These are phyloP conservation scores for Labeo catla DNA, from an alignment of 2,113 vertebrate genomes.

Conservation along the genomic window DNA sequence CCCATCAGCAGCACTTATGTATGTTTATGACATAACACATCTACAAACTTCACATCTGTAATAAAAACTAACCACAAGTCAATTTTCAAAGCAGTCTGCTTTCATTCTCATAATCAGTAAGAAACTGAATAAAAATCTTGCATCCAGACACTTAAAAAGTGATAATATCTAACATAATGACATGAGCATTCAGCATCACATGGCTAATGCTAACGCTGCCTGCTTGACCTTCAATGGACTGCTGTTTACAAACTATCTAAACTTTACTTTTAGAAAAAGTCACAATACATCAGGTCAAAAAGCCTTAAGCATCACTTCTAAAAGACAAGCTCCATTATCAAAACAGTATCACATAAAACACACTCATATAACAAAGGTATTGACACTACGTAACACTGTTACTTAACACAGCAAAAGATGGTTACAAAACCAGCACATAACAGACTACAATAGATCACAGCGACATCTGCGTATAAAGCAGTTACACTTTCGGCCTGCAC, in stretches of 20 bases:
- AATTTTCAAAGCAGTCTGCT: neutral
- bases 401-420: neutral
- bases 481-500: no score
- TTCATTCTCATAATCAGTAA: neutral
- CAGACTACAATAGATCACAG: neutral
- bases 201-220: slow-evolving; percentile 16
- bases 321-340: neutral
- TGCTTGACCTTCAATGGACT: slow-evolving; percentile 49
- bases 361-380: neutral
- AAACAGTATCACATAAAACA: neutral
- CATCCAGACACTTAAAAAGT: neutral
- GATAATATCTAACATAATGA: neutral
- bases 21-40: neutral
- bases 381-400: neutral
- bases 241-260: slow-evolving; percentile 10
- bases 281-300: neutral
- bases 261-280: neutral
- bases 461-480: neutral
- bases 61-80: neutral
- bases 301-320: neutral
- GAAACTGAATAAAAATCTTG: neutral
- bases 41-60: neutral
- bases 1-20: neutral
- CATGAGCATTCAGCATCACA: neutral
- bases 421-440: slow-evolving; percentile 42